Evolutionary conservation across 2,113 vertebrate species (phyloP).

Genomic region (mouse (Mus musculus)): GRCm39 chrX:10497501-10498000

Average conservation of each 20-base stretch:
- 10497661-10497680: neutral
- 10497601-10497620: neutral
- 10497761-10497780: slow-evolving; percentile 19
- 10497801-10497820: neutral
- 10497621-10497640: neutral
- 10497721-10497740: neutral
- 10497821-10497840: neutral
- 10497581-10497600: neutral
- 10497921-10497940: neutral
- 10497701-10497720: neutral
- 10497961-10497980: neutral
- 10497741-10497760: neutral
- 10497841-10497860: neutral
- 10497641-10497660: neutral
- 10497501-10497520: no score
- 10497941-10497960: neutral
- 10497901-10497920: slow-evolving; percentile 10
- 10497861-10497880: slow-evolving; percentile 3
- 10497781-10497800: neutral
- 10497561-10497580: neutral
- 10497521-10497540: no score
- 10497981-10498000: neutral
- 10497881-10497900: neutral
- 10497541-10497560: neutral
- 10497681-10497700: neutral